Percentiles rank a stretch among this genome's conserved stretches.
Conservation (phyloP, 1,140 invertebrate genomes). For the Drosophila mojavensis region DNA sequence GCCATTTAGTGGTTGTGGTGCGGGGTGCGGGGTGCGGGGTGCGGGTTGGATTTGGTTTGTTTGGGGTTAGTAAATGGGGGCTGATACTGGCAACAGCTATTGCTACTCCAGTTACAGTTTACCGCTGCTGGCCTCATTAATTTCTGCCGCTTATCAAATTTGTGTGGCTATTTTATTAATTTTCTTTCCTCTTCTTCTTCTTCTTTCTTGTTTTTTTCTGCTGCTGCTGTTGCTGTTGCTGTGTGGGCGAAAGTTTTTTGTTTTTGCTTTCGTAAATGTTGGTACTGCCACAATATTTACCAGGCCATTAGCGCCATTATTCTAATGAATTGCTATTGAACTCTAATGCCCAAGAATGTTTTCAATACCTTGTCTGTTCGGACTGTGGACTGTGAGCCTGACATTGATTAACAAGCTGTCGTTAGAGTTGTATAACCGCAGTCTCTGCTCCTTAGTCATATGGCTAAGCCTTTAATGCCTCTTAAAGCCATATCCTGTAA, state of each 20-base stretch:
- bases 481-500: constrained; percentile 7
- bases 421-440: neutral
- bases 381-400: neutral
- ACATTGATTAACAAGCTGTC: constrained; percentile 47
- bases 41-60: neutral
- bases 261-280: constrained; percentile 37
- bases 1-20: neutral
- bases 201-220: constrained; percentile 1
- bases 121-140: constrained; percentile 64
- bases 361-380: constrained; percentile 22
- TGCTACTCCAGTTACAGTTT: constrained; percentile 29
- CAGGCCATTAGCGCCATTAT: constrained; percentile 79
- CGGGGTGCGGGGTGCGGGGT: neutral
- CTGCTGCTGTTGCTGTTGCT: constrained; percentile 13
- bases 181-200: constrained; percentile 6
- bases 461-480: neutral
- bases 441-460: neutral
- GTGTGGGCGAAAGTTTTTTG: constrained; percentile 42
- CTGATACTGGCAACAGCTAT: neutral
- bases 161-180: constrained; percentile 66
- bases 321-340: constrained; percentile 81
- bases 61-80: constrained; percentile 1
- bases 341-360: constrained; percentile 30
- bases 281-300: constrained; percentile 66
- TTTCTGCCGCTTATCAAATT: constrained; percentile 80